Conservation (phyloP, 2,113 vertebrate species). For the Peucedramus taeniatus region DNA sequence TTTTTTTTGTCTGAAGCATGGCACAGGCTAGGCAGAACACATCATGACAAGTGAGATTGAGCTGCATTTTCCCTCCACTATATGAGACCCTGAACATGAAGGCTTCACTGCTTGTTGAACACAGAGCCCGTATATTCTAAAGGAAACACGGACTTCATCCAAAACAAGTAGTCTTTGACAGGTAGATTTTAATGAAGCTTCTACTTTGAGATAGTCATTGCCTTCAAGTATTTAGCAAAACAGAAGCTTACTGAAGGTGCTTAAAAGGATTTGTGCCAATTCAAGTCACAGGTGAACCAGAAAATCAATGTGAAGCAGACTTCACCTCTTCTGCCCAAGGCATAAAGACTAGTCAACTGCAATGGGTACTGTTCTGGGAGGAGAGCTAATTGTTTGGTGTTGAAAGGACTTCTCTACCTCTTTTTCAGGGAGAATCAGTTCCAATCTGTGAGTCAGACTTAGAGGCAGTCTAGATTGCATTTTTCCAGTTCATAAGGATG, state of each 20-base stretch:
- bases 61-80: neutral
- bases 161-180: neutral
- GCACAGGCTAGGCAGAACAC: neutral
- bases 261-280: neutral
- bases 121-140: neutral
- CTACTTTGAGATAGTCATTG: neutral
- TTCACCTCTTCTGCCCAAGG: neutral
- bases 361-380: neutral
- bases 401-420: neutral
- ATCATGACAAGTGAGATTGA: neutral
- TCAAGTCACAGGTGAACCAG: neutral
- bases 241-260: neutral
- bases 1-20: neutral
- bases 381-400: neutral
- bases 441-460: neutral
- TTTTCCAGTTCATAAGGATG: neutral
- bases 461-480: neutral
- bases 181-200: neutral
- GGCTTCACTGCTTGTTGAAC: neutral
- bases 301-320: neutral
- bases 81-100: accelerated
- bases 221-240: neutral
- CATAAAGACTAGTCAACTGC: neutral
- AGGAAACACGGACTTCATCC: neutral
- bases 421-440: neutral